A percentile compares a stretch with the other conserved stretches of the same genome.
Evolutionary conservation across 2,888 invertebrate genomes (phyloP).

Genomic region (Hydrotaea diabolus): DNA sequence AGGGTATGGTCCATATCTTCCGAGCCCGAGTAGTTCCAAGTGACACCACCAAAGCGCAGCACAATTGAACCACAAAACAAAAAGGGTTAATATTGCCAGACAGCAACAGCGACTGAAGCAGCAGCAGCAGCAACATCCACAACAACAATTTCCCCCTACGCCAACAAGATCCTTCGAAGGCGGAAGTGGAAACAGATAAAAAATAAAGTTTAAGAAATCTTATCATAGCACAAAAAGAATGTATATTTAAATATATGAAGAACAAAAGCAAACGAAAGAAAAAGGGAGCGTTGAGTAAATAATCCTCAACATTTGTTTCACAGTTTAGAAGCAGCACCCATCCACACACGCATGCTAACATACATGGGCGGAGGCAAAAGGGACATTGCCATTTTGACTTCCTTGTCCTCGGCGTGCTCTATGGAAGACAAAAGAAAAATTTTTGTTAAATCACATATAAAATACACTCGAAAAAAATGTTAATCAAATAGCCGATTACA

Average conservation of each 20-base stretch:
- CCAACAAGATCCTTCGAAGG: neutral
- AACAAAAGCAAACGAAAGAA: neutral
- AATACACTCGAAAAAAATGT: neutral
- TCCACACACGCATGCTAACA: neutral
- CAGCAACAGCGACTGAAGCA: no score
- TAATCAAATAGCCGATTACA: no score
- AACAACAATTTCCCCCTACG: no score
- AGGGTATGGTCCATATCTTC: neutral
- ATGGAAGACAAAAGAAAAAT: neutral
- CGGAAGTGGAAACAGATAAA: slow-evolving; percentile 20
- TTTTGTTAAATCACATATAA: neutral
- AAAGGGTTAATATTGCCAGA: neutral
- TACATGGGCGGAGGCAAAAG: neutral
- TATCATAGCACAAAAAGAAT: neutral
- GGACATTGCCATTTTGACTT: neutral
- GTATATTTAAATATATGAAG: slow-evolving; percentile 5
- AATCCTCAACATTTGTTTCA: slow-evolving; percentile 21
- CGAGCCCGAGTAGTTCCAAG: neutral
- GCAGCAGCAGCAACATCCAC: neutral
- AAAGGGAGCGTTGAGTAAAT: neutral
- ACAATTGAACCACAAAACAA: neutral
- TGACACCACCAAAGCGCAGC: neutral
- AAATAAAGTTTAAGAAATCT: neutral
- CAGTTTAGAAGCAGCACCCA: neutral
- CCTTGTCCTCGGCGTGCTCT: neutral